Percentiles rank a stretch among this genome's conserved stretches.
Conservation (phyloP, 2,797 vertebrate genomes). For the Acipenser transmontanus region DNA sequence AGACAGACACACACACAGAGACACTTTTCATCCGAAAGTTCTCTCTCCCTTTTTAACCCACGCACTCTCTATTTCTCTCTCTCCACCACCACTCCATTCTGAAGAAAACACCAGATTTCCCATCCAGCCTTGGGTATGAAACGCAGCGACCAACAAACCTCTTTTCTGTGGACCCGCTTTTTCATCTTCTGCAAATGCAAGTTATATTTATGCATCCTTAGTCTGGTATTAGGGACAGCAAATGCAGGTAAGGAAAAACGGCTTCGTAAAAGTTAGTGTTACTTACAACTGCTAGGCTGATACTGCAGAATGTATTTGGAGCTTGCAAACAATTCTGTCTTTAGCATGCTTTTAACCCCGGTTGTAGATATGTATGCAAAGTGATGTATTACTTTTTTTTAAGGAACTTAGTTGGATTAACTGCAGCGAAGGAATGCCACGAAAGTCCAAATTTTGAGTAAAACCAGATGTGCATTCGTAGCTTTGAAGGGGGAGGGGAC, state of each 20-base stretch:
- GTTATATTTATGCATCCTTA: conserved; percentile 68
- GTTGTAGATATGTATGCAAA: too few relatives aligned
- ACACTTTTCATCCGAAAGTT: conserved; percentile 23
- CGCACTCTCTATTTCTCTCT: conserved; percentile 21
- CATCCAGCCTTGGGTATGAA: conserved; percentile 49
- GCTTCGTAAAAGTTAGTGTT: conserved; percentile 17
- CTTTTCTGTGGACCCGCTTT: conserved; percentile 42
- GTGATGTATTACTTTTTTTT: too few relatives aligned
- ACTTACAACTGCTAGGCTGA: background rate
- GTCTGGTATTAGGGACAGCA: conserved; percentile 53
- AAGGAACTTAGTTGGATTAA: conserved; percentile 9
- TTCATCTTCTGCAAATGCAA: conserved; percentile 57
- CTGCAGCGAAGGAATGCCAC: conserved; percentile 54
- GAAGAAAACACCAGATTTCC: conserved; percentile 22
- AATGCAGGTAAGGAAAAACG: conserved; percentile 44
- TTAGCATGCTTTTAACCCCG: background rate
- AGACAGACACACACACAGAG: conserved; percentile 32
- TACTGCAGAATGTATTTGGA: background rate
- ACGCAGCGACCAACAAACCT: conserved; percentile 36
- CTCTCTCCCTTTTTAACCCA: conserved; percentile 17
- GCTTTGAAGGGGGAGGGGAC: conserved; percentile 34
- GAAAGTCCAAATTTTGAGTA: conserved; percentile 64
- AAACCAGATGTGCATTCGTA: conserved; percentile 64
- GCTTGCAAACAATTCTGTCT: background rate
- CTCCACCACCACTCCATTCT: conserved; percentile 28